phyloP scores from a whole-genome alignment of 2,797 vertebrate genomes.

The Sitta carolinensis region DNA sequence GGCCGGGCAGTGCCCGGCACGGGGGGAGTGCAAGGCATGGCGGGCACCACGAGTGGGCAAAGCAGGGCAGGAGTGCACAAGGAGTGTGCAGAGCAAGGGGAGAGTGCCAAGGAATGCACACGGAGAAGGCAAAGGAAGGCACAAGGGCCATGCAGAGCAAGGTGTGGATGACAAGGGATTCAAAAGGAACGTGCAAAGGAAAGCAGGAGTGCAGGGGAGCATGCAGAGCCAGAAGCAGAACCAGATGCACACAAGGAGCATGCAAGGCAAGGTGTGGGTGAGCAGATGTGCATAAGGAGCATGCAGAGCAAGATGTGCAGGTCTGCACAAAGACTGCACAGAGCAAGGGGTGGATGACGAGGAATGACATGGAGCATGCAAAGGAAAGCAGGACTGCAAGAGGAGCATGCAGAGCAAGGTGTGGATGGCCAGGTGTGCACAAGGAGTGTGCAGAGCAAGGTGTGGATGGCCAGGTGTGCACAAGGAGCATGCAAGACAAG shows the following conservation, averaged over 20 bases:
- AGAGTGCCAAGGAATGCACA: fast-evolving
- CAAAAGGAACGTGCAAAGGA: too few species aligned
- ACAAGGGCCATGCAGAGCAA: fast-evolving
- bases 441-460: fast-evolving
- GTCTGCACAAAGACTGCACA: fast-evolving
- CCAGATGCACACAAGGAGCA: not conserved
- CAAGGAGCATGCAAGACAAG: fast-evolving
- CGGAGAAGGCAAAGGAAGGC: not conserved
- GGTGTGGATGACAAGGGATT: too few species aligned
- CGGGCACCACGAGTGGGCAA: fast-evolving
- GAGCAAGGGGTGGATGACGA: not conserved
- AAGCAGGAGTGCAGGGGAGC: too few species aligned
- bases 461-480: too few species aligned
- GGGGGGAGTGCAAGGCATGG: not conserved
- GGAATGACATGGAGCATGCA: too few species aligned
- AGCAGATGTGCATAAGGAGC: not conserved
- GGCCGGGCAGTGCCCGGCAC: not conserved
- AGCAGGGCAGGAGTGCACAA: not conserved
- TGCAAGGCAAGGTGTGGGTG: not conserved
- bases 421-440: not conserved
- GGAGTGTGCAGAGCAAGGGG: fast-evolving
- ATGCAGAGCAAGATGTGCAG: not conserved
- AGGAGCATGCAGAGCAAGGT: too few species aligned
- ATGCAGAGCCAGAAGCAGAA: not conserved
- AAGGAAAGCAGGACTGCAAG: not conserved